Conservation (phyloP, 2,113 vertebrate species). For the Cavia porcellus region DNA sequence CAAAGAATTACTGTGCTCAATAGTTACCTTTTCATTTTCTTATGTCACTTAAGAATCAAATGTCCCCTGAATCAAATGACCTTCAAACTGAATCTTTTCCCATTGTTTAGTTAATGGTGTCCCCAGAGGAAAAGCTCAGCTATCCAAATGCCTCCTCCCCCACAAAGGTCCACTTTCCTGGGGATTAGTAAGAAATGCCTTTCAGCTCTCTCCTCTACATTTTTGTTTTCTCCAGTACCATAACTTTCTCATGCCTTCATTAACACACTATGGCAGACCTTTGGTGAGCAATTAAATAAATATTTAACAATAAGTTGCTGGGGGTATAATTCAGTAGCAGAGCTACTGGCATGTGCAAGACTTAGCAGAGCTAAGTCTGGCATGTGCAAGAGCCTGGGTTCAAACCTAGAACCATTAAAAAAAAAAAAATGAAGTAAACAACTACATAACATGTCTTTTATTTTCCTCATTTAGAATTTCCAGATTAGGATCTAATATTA, state of each 20-base stretch:
- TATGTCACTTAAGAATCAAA: not conserved
- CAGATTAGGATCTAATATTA: not conserved
- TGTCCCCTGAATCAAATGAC: not conserved
- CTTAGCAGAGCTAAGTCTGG: not conserved
- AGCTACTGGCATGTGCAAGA: not conserved
- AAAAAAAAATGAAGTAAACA: not conserved
- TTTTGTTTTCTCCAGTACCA: not conserved
- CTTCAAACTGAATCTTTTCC: not conserved
- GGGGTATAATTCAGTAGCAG: not conserved
- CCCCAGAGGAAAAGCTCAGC: not conserved
- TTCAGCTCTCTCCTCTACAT: not conserved
- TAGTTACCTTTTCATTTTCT: slow-evolving; percentile 12
- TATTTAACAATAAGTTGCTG: not conserved
- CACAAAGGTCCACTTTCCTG: not conserved
- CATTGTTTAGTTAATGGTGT: not conserved
- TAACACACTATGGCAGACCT: not conserved
- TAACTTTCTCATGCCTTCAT: not conserved
- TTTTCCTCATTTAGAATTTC: not conserved
- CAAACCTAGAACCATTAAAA: not conserved
- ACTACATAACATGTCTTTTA: not conserved
- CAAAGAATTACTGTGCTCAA: not conserved
- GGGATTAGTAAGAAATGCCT: not conserved
- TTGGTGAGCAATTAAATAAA: not conserved
- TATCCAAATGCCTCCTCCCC: not conserved
- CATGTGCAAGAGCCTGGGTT: not conserved